These are phyloP conservation scores for Arctocebus calabarensis DNA, from an alignment of 2,797 vertebrate species.

Conservation along the genomic window DNA sequence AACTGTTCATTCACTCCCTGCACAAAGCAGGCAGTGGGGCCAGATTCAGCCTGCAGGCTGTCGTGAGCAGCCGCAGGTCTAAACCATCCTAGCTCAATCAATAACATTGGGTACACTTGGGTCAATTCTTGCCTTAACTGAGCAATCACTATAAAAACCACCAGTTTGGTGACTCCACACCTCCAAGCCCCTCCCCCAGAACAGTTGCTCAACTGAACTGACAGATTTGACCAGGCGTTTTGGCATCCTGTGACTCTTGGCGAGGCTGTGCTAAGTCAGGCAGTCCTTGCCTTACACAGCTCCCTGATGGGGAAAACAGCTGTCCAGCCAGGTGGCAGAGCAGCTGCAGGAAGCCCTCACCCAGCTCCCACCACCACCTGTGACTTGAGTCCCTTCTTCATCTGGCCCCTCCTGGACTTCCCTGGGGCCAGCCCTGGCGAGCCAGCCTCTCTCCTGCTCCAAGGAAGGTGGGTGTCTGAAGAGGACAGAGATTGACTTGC, in stretches of 20 bases:
- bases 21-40: background rate
- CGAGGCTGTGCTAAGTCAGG: constrained; percentile 36
- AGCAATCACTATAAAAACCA: background rate
- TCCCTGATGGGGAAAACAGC: constrained; percentile 69
- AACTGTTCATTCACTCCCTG: background rate
- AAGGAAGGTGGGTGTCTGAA: background rate
- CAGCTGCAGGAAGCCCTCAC: constrained; percentile 71
- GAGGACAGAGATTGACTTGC: background rate
- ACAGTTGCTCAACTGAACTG: constrained; percentile 73
- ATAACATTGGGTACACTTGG: background rate
- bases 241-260: constrained; percentile 32
- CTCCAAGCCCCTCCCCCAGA: background rate
- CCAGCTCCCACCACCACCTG: constrained; percentile 68
- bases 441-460: background rate
- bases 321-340: constrained; percentile 78
- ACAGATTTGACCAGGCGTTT: constrained; percentile 60
- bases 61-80: background rate
- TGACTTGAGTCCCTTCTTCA: constrained; percentile 60
- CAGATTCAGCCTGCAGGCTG: background rate
- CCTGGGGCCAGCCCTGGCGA: background rate
- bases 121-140: background rate
- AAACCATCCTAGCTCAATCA: background rate
- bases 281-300: constrained; percentile 59
- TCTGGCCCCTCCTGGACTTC: constrained; percentile 2
- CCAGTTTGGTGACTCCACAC: background rate